Evolutionary conservation across 2,797 vertebrate genomes (phyloP), one percentile per base, ranked within the genome.

Genomic region (Anniella stebbinsi): DNA sequence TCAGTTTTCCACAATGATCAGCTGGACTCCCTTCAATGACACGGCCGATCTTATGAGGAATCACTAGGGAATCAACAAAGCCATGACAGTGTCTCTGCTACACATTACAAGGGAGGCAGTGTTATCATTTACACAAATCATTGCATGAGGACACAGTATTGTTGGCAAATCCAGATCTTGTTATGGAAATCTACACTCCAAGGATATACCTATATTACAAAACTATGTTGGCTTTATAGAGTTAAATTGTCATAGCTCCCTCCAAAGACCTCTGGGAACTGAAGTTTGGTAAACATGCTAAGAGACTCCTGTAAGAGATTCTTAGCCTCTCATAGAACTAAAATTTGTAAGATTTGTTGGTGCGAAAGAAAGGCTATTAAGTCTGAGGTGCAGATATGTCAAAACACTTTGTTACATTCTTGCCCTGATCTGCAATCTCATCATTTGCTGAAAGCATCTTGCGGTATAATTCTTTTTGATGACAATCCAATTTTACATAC

Each of bases 1-100:
- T 99, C 94, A 99, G 97, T 95, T 96, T 98, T 77, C 98, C 98
- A 12, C 98, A 97, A 5, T 98, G 98, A 93, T 99, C 99, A 0
- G 99, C 99, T 0, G 99, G 99, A 92, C 99, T 99, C 88, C 99
- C 98, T 2, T 99, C 98, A 13, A 99, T 99, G 54, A 99, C 98
- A 13, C 99, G 98, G 21, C 99, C 99, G 0, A 99, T 99, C 97
- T 99, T 99, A 97, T 99, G 99, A 80, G 99, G 99, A 89, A 99
- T 99, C 54, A 99, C 99, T 99, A 88, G 30, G 91, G n/a, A 92
- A 93, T 54, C 33, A 90, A 90, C 41, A 86, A 84, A 95, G 72
- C 25, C 25, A 85, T 10, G 36, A 84, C 48, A 86, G 33, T 86
- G 54, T 84, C 38, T 86, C 38, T 80, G 86, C 8, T 66, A 25